Percentiles rank a stretch among this genome's conserved stretches.
These are phyloP conservation scores for Glossophaga mutica DNA, from an alignment of 2,797 vertebrate genomes.

Conservation along the genomic window DNA sequence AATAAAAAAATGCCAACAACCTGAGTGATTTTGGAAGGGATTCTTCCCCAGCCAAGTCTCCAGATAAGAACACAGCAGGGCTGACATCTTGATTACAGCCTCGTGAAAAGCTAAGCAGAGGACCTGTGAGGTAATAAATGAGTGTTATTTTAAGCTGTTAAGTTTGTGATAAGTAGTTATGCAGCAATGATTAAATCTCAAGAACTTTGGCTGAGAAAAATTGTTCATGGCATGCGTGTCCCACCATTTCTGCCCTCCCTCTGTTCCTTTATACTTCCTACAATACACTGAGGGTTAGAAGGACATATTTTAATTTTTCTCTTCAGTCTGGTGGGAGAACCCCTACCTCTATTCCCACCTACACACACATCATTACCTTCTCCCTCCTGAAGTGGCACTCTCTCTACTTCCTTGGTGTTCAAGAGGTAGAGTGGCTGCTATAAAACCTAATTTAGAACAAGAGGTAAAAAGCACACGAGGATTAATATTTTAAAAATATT, in stretches of 20 bases:
- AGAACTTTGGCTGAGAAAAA: background rate
- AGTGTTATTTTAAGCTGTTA: background rate
- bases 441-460: constrained; percentile 26
- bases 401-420: background rate
- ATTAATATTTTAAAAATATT: background rate
- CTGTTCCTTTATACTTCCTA: background rate
- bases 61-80: background rate
- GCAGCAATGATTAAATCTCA: background rate
- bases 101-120: background rate
- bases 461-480: background rate
- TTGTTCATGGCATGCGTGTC: background rate
- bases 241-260: background rate
- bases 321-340: background rate
- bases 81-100: background rate
- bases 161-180: background rate
- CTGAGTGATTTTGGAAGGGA: background rate
- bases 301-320: background rate
- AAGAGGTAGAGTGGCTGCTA: background rate
- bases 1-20: background rate
- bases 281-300: background rate
- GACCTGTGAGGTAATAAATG: background rate
- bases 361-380: background rate
- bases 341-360: background rate
- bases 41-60: background rate
- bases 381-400: background rate